Conservation (phyloP, 2,797 vertebrate species). For the Ibycter americanus region DNA sequence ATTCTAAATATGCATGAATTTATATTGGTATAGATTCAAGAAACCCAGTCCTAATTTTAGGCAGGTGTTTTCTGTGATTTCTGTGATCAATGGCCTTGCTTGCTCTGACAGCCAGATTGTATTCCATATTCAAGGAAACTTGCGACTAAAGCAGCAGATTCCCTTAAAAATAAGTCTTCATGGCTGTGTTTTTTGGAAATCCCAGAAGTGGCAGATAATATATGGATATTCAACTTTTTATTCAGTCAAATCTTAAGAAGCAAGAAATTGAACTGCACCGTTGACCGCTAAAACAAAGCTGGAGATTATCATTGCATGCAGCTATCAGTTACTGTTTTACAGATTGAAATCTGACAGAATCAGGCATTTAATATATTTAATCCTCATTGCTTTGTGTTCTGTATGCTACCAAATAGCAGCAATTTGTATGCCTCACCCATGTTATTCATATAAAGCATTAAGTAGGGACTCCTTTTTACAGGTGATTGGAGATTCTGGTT, state of each 20-base stretch:
- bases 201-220: neutral
- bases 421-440: neutral
- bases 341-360: neutral
- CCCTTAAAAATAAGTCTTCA: neutral
- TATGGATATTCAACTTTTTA: neutral
- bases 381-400: neutral
- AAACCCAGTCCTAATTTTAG: neutral
- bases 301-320: neutral
- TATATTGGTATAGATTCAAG: neutral
- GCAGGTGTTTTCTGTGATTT: neutral
- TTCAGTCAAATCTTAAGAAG: neutral
- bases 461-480: neutral
- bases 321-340: neutral
- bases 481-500: neutral
- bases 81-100: neutral
- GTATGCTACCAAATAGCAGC: neutral
- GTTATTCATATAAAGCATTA: neutral
- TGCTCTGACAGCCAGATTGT: neutral
- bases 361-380: neutral
- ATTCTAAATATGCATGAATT: neutral
- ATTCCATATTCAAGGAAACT: constrained; percentile 1
- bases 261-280: neutral
- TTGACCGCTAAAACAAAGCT: neutral
- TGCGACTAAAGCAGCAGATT: neutral
- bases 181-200: neutral